Evolutionary conservation across 2,888 invertebrate species (phyloP), one percentile per base, ranked within the genome.

Genomic region (Melanargia galathea): DNA sequence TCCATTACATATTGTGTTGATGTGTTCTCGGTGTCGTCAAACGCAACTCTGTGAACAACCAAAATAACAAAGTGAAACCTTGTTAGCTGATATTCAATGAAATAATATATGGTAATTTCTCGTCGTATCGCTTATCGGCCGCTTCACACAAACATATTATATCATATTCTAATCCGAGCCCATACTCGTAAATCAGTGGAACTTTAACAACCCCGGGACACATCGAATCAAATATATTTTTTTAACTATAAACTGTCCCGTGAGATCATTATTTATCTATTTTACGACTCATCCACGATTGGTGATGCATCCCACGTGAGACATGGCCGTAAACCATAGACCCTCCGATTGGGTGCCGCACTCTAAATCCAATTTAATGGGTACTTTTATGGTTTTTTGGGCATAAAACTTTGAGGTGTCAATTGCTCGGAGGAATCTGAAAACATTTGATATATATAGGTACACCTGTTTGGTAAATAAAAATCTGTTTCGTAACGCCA

Each of bases 321-420:
- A 77, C 68, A 70, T 33, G 70, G 71, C 73, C 76, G 79, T 85
- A 86, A 86, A 87, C 77, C 82, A 81, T 72, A 66, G 74, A 75
- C 76, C 77, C 79, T 77, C 73, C 79, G 78, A 90, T 90, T 90
- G 90, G 90, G 73, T 70, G 72, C 66, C 69, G 70, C 71, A 73
- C 77, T 79, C 80, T 89, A 85, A 89, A 87, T 82, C 79, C 78
- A 75, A 79, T 82, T 87, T 87, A 86, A 80, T 84, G 80, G 73
- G 73, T 72, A 71, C 60, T 70, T 85, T 86, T 86, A 86, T 80
- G 74, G 64, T 69, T 68, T 70, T 76, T 74, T 66, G 72, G 70
- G 77, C 72, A 81, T 88, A 87, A 89, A 88, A 87, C 75, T 82
- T 77, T 70, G 73, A 84, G 85, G 86, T 87, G 88, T 87, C 88